Evolutionary conservation across 2,888 invertebrate species (phyloP), one percentile per base, ranked within the genome.

Genomic region (Cerceris ruficornis): DNA sequence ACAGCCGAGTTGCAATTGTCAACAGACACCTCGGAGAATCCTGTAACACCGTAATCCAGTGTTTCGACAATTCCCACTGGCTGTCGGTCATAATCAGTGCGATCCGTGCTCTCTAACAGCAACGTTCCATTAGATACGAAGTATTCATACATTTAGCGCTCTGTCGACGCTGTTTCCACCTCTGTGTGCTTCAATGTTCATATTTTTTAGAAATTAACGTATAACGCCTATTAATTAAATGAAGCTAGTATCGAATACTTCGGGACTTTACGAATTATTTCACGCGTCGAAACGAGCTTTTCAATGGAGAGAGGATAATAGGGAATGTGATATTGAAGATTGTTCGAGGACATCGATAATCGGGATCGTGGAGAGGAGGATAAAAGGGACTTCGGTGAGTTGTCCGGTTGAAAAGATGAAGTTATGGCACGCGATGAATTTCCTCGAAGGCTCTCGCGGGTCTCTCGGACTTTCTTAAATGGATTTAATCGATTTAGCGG

Each of bases 401-500:
- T 59, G 62, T 8, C n/a, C 6, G 28, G 28, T 28, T 28, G 28
- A 43, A 49, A 54, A 49, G 62, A 58, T 52, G 55, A 70, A 59
- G 17, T 15, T 7, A 42, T 17, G 55, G 28, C 39, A 17, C 17
- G 15, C 15, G 7, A 39, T 54, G 65, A 57, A 69, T 81, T 76
- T 74, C 69, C 62, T 66, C 13, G 61, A 49, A 7, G 75, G 28
- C 39, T 66, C 58, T 59, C 72, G 71, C 54, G 78, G 9, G 15
- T 58, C 15, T 60, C 73, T 49, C 39, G 42, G 71, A 41, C 64
- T 66, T 64, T 75, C 69, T 49, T 73, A 83, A 82, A 80, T 80
- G 77, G 75, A 80, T 72, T 80, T 82, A 82, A 82, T 83, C 82
- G 83, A 80, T 80, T 77, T 75, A 73, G 69, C 66, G 43, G 55